A percentile compares a stretch with the other conserved stretches of the same genome.
phyloP scores from a whole-genome alignment of 2,113 vertebrate species.

The Orientallactaga bullata region DNA sequence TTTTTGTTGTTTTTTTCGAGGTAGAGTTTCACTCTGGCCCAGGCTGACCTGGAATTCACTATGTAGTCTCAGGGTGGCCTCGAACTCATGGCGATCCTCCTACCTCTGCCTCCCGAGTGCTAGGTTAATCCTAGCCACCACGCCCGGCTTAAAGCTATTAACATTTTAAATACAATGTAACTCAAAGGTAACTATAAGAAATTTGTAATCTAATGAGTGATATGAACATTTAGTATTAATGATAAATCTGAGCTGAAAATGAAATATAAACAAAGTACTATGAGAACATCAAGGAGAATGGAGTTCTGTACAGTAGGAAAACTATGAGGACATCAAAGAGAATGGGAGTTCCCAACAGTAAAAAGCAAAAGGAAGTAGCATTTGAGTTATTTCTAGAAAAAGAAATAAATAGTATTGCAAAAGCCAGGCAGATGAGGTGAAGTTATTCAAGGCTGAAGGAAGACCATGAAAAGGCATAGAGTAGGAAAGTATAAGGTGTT shows the following conservation, averaged over 20 bases:
- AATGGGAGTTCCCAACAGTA: slow-evolving; percentile 45
- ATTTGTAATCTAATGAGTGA: slow-evolving; percentile 36
- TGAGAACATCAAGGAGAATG: slow-evolving; percentile 52
- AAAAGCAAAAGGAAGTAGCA: slow-evolving; percentile 52
- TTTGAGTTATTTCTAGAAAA: slow-evolving; percentile 68
- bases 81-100: no score
- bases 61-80: no score
- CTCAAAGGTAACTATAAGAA: slow-evolving; percentile 24
- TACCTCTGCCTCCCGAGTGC: no score
- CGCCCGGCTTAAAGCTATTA: slow-evolving; percentile 42
- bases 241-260: slow-evolving; percentile 52
- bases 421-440: slow-evolving; percentile 53
- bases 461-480: not conserved
- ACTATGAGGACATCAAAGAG: slow-evolving; percentile 43
- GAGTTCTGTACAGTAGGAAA: slow-evolving; percentile 43
- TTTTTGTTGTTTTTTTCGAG: no score
- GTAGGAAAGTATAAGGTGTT: not conserved
- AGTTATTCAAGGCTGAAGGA: slow-evolving; percentile 46
- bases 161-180: slow-evolving; percentile 27
- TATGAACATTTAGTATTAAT: slow-evolving; percentile 3
- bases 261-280: slow-evolving; percentile 49
- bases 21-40: no score
- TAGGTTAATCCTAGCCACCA: no score
- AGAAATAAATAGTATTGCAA: slow-evolving; percentile 62
- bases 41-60: no score